Evolutionary conservation across 2,888 invertebrate genomes (phyloP).

Genomic region (Sisyra nigra): DNA sequence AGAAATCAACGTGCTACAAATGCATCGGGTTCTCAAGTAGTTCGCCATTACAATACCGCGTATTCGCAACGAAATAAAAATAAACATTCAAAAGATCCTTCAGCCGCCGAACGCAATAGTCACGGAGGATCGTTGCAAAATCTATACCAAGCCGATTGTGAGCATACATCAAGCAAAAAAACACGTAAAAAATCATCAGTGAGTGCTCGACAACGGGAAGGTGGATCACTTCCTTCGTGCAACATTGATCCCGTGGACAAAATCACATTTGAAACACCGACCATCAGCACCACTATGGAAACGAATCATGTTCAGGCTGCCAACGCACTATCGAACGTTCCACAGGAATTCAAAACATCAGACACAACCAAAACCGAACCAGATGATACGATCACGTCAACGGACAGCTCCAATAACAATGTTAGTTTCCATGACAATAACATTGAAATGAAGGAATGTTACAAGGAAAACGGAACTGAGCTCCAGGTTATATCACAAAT

Average conservation of each 20-base stretch:
- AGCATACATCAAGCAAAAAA: not conserved
- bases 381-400: conserved; percentile 20
- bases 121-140: conserved; percentile 44
- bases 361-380: conserved; percentile 8
- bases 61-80: conserved; percentile 24
- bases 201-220: conserved; percentile 38
- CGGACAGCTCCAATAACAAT: conserved; percentile 22
- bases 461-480: conserved; percentile 2
- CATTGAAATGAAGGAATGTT: conserved; percentile 5
- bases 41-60: conserved; percentile 27
- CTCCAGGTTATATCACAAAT: conserved; percentile 9
- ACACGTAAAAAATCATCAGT: conserved; percentile 18
- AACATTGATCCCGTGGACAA: conserved; percentile 3
- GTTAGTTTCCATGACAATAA: conserved; percentile 16
- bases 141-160: conserved; percentile 19
- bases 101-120: conserved; percentile 23
- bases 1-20: conserved; percentile 38
- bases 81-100: conserved; percentile 22
- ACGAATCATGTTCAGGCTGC: conserved; percentile 6
- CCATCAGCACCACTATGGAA: conserved; percentile 2
- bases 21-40: conserved; percentile 27
- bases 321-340: conserved; percentile 1
- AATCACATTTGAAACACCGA: conserved; percentile 3
- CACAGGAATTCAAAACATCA: conserved; percentile 9
- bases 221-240: conserved; percentile 36